Base-by-base conservation (phyloP, 2,113 vertebrate species). In the Vulpes ferrilata region DNA sequence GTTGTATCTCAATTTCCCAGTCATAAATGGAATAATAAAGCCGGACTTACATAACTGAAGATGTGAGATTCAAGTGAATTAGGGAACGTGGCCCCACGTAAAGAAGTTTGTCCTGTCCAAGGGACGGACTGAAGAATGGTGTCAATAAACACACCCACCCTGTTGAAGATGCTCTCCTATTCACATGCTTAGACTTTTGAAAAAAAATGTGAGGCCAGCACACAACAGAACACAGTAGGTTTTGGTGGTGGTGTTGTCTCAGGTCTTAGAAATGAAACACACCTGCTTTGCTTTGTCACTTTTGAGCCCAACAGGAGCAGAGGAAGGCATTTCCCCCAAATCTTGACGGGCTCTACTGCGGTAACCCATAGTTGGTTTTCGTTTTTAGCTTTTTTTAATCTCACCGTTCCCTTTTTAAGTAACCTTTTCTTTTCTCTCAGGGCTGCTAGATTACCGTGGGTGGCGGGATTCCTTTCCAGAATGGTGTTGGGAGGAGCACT, bases 41-140 rank as follows among this genome's bases (percentile, higher is more conserved):
- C 65, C 88, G 35, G 20, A 51, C n/a, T 8, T 22, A 43, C 12
- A 16, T 16, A 3, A 7, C 25, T 3, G 11, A 11, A 22, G 89
- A 69, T 38, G 51, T 9, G 38, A 43, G 30, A 3, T 83, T 73
- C 38, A 3, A 11, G 43, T 48, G 55, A 71, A 19, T 73, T 60
- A 35, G 27, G 59, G 65, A 73, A 22, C 5, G 38, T 27, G 30
- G 3, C 30, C 59, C 22, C 38, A 60, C 51, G 30, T 48, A 48
- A 53, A 17, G 30, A 73, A 11, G 23, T 35, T 62, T n/a, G 38
- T 79, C 15, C 6, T 62, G 27, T 19, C 25, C 32, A 82, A 69
- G 2, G 0, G 9, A 62, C n/a, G 1, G 51, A 25, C 12, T 32
- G 35, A 11, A n/a, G 8, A 57, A 16, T 11, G n/a, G 17, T 67